Base-by-base conservation (phyloP, 2,888 invertebrate species). In the Apamea anceps region DNA sequence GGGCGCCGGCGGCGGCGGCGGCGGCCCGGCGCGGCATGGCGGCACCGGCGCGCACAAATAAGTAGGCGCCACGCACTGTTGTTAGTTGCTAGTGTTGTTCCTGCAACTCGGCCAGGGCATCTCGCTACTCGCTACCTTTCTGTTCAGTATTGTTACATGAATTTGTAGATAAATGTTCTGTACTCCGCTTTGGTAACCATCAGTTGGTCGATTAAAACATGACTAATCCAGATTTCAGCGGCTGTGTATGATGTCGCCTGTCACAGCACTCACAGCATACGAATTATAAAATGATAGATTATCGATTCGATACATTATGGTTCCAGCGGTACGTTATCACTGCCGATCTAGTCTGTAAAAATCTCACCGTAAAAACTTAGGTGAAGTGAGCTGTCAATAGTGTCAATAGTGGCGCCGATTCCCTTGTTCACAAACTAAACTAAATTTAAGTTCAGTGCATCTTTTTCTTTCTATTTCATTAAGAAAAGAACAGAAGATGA, bases 11-110 rank as follows among this genome's bases (percentile, higher is more conserved):
- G 89, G 85, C 87, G 85, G 80, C 84, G 81, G 87, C 90, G 87
- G 88, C 89, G 86, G 88, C 85, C 87, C 90, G 88, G 87, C 91
- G 90, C 85, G 84, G 82, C 91, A 88, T 85, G 89, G 88, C 91
- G 92, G 92, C 91, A 85, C 86, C 88, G 84, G 91, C 94, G 92
- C 92, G 89, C 93, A 91, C 94, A 92, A 93, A 93, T 92, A 94
- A 91, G 86, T 89, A 91, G 94, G 94, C 95, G 94, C 95, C 94
- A 90, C 90, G 84, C 87, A 85, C 89, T 88, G 82, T 82, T 87
- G 80, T 80, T 81, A 66, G 48, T 65, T 62, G 67, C 67, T 75
- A 68, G 66, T 68, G 76, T 82, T 80, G 74, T 86, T 82, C 87
- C 84, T 85, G 86, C 87, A 88, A 81, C 87, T 88, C 85, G 88